Conservation (phyloP, 2,113 vertebrate genomes). For the Oncorhynchus clarkii region DNA sequence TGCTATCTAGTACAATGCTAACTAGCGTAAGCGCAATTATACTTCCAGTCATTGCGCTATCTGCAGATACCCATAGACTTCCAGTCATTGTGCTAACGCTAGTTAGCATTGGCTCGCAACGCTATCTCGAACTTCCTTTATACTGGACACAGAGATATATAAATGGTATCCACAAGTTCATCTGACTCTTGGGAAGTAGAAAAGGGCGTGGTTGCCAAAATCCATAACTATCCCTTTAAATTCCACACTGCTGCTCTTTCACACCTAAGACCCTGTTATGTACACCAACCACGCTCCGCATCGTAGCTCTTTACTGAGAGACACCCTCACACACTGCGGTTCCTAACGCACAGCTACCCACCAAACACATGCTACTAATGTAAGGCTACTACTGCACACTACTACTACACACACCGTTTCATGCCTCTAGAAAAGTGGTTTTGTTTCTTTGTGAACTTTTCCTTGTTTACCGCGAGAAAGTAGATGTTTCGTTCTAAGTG, state of each 20-base stretch:
- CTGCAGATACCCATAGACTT: no score
- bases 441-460: conserved; percentile 8
- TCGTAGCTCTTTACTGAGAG: neutral
- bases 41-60: no score
- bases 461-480: neutral
- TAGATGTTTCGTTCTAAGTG: neutral
- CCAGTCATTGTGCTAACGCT: no score
- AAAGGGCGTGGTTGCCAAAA: no score
- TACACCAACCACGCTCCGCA: neutral
- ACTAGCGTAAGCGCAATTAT: no score
- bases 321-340: conserved; percentile 34
- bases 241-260: neutral
- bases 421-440: neutral
- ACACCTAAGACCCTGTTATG: no score
- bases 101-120: no score
- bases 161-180: no score
- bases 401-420: conserved; percentile 15
- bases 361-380: conserved; percentile 24
- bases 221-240: neutral
- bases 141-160: no score
- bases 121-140: no score
- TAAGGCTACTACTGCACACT: conserved; percentile 24
- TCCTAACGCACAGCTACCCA: conserved; percentile 54
- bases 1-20: no score
- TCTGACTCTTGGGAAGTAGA: no score